Conservation (phyloP, 1,140 invertebrate genomes). For the Pachyrhynchus sulphureomaculatus region DNA sequence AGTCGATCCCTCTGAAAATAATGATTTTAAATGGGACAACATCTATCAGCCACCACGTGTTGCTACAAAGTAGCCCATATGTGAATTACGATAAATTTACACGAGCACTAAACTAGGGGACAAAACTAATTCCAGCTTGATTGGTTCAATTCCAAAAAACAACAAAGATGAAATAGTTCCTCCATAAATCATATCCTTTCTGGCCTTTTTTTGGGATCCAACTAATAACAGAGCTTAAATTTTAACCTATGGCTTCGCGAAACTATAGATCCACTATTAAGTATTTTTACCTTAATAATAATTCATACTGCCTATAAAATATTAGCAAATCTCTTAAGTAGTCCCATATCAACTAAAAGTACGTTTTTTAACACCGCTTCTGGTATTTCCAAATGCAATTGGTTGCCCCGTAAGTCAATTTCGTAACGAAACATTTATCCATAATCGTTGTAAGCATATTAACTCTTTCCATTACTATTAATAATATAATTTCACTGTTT, state of each 20-base stretch:
- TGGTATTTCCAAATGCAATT: constrained; percentile 15
- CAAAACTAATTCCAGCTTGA: no score
- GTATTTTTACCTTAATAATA: constrained; percentile 55
- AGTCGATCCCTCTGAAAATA: no score
- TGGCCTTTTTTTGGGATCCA: no score
- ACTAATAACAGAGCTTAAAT: background rate
- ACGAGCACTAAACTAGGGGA: no score
- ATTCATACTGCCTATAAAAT: constrained; percentile 63
- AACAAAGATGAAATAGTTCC: no score
- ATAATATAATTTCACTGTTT: constrained; percentile 56
- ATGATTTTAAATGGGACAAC: no score
- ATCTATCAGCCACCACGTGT: no score
- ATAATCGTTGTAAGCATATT: constrained; percentile 62
- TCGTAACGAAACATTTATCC: constrained; percentile 51
- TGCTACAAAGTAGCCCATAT: no score
- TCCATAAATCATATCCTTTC: no score
- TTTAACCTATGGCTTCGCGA: background rate
- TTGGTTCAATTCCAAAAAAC: no score
- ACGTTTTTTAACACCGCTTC: constrained; percentile 21
- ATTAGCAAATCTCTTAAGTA: constrained; percentile 58
- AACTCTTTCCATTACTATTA: constrained; percentile 60
- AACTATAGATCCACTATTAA: background rate
- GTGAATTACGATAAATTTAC: no score
- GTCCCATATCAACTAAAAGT: constrained; percentile 52
- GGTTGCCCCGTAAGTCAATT: constrained; percentile 17